Percentiles rank a stretch among this genome's conserved stretches.
Conservation (phyloP, 2,888 invertebrate genomes). For the Melitaea athalia region DNA sequence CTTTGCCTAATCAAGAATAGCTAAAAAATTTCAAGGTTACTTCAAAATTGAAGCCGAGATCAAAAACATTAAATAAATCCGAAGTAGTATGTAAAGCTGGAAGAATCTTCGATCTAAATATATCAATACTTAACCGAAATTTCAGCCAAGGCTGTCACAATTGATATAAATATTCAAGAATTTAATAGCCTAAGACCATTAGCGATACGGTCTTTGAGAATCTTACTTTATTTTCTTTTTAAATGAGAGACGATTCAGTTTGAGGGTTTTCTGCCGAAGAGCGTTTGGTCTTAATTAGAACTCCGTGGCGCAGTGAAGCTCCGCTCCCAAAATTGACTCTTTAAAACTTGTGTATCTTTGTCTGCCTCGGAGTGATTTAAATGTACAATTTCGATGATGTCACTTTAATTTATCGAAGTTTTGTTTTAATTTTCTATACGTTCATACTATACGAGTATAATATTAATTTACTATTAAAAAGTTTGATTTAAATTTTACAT, state of each 20-base stretch:
- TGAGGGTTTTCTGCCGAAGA: conserved; percentile 41
- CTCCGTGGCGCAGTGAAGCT: conserved; percentile 43
- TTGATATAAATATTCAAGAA: conserved; percentile 1
- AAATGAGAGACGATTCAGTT: conserved; percentile 52
- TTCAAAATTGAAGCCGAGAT: too few species aligned
- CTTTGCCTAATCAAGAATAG: too few species aligned
- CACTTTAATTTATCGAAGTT: conserved; percentile 17
- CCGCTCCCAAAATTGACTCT: conserved; percentile 57
- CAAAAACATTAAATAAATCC: too few species aligned
- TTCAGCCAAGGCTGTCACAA: not conserved
- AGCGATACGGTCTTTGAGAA: conserved; percentile 42
- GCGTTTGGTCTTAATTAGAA: conserved; percentile 62
- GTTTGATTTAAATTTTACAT: too few species aligned
- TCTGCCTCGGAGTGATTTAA: conserved; percentile 36
- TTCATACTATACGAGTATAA: not conserved
- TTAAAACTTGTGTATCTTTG: conserved; percentile 60
- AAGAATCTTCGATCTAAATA: too few species aligned
- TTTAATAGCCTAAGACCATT: conserved; percentile 40
- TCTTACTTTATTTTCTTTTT: conserved; percentile 51
- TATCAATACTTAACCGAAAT: not conserved
- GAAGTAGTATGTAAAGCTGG: too few species aligned
- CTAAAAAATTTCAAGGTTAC: too few species aligned
- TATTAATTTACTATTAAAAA: too few species aligned
- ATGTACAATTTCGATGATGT: conserved; percentile 8
- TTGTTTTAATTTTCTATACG: conserved; percentile 5